Conservation (phyloP, 2,113 vertebrate species). For the Corvus cornix region DNA sequence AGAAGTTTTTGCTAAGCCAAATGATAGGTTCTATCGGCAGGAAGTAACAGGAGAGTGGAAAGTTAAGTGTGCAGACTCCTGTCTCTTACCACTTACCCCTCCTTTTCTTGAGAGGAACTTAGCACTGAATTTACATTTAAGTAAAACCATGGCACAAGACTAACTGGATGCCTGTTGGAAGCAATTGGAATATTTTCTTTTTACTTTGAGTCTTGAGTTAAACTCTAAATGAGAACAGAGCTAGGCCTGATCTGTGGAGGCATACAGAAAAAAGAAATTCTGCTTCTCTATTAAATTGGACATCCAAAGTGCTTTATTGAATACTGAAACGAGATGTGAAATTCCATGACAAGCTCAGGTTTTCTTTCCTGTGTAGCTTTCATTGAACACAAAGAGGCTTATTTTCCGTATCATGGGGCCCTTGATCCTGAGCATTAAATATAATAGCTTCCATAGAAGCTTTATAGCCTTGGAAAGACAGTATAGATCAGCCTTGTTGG, state of each 20-base stretch:
- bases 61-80: neutral
- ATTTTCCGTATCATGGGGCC: neutral
- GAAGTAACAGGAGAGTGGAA: neutral
- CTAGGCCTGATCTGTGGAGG: neutral
- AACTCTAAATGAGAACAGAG: neutral
- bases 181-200: neutral
- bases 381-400: neutral
- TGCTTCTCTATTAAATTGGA: neutral
- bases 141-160: neutral
- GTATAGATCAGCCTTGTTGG: neutral
- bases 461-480: neutral
- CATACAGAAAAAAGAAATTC: neutral
- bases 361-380: neutral
- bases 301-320: neutral
- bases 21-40: neutral
- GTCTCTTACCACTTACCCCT: neutral
- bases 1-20: neutral
- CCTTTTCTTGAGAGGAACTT: neutral
- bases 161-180: neutral
- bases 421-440: conserved; percentile 14
- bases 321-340: neutral
- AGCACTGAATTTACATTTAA: neutral
- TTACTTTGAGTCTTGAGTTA: neutral
- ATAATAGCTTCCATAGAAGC: neutral
- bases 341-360: neutral